A percentile compares a stretch with the other conserved stretches of the same genome.
Conservation (phyloP, 2,113 vertebrate species). For the Thalassoma bifasciatum region DNA sequence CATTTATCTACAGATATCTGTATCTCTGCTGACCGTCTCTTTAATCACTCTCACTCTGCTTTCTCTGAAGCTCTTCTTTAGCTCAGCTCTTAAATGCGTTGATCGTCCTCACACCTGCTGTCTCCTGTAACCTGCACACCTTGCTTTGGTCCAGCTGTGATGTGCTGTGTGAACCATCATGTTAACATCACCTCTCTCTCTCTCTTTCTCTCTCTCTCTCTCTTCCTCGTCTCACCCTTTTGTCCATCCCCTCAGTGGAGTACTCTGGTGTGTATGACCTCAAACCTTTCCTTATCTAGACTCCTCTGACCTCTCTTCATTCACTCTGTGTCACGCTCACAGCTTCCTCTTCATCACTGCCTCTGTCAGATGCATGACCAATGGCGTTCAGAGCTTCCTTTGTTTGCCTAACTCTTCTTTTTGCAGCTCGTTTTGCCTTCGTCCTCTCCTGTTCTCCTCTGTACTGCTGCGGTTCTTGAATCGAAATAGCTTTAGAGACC, state of each 20-base stretch:
- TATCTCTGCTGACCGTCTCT: too few relatives aligned
- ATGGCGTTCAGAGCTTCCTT: slow-evolving; percentile 35
- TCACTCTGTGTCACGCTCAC: slow-evolving; percentile 52
- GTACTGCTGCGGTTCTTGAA: slow-evolving; percentile 3
- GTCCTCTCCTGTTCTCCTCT: slow-evolving; percentile 41
- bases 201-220: slow-evolving; percentile 83
- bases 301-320: slow-evolving; percentile 23
- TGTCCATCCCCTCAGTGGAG: slow-evolving; percentile 93
- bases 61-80: too few relatives aligned
- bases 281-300: slow-evolving; percentile 57
- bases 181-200: slow-evolving; percentile 80
- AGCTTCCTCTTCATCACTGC: slow-evolving; percentile 44
- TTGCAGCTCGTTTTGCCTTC: slow-evolving; percentile 45
- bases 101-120: slow-evolving; percentile 9
- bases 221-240: slow-evolving; percentile 90
- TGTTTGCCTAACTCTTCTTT: slow-evolving; percentile 57
- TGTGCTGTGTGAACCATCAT: slow-evolving; percentile 45
- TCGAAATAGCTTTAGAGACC: slow-evolving; percentile 29
- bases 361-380: slow-evolving; percentile 55
- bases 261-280: slow-evolving; percentile 99
- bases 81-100: too few relatives aligned
- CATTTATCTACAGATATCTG: too few relatives aligned
- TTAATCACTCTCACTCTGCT: too few relatives aligned
- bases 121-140: slow-evolving; percentile 13
- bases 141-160: slow-evolving; percentile 55